Percentiles rank a stretch among this genome's conserved stretches.
These are phyloP conservation scores for Microcebus ravelobensis DNA, from an alignment of 2,113 vertebrate genomes.

Conservation along the genomic window DNA sequence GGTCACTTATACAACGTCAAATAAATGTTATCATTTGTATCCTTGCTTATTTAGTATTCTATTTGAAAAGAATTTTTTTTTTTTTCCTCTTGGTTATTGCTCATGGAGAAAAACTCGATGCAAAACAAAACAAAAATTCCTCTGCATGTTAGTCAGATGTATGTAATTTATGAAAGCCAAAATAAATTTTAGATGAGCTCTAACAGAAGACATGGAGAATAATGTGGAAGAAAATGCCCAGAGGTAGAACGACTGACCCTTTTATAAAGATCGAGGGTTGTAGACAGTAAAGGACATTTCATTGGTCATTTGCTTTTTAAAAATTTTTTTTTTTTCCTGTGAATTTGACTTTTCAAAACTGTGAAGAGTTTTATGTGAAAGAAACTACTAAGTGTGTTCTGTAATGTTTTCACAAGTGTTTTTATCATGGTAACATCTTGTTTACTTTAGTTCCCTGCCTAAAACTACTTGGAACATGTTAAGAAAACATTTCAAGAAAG, in stretches of 20 bases:
- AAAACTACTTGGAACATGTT: constrained; percentile 99
- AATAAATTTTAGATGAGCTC: neutral
- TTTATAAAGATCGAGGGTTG: neutral
- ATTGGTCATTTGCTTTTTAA: constrained; percentile 66
- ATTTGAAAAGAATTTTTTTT: neutral
- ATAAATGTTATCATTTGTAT: neutral
- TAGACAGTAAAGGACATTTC: constrained; percentile 34
- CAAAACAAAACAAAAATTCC: neutral
- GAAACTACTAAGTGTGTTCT: constrained; percentile 92
- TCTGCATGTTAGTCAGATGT: constrained; percentile 15
- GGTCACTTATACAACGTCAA: neutral
- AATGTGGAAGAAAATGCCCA: neutral
- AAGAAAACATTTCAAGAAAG: constrained; percentile 99
- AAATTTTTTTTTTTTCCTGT: neutral
- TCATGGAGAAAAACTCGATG: neutral
- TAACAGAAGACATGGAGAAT: neutral
- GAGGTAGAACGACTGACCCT: constrained; percentile 4
- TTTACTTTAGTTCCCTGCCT: constrained; percentile 99
- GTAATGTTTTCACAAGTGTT: constrained; percentile 99
- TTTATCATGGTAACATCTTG: constrained; percentile 99
- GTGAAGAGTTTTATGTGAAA: constrained; percentile 86
- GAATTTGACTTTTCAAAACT: constrained; percentile 83
- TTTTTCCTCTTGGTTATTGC: neutral
- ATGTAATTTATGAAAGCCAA: constrained; percentile 41
- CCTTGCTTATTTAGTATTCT: neutral